Base-by-base conservation (phyloP, 2,113 vertebrate species). In the Leucoraja erinaceus region DNA sequence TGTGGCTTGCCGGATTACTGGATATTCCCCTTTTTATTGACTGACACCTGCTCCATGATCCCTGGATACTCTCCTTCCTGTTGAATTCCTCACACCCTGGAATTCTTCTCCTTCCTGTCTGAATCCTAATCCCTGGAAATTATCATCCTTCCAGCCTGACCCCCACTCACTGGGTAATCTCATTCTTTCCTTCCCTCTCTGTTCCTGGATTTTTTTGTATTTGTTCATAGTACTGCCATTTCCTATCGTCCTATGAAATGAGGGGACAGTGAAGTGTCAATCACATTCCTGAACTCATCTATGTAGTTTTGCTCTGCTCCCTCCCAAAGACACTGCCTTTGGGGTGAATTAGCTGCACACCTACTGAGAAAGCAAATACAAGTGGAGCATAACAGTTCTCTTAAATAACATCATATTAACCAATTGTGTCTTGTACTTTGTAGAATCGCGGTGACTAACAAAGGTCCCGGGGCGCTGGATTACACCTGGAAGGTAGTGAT, bases 361-460 rank as follows among this genome's bases (percentile, higher is more conserved):
- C 7, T 83, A 22, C 59, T 63, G 14, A n/a, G 63, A 5, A 88
- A 63, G 28, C 12, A 63, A 11, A 61, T 63, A 54, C 11, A 59
- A 28, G 22, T 84, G 81, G 22, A 59, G 25, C 54, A 61, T 20
- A 25, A 63, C 31, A 59, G 18, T 61, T 63, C 5, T n/a, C 59
- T 88, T 11, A 31, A 12, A 1, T 61, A 63, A 63, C 56, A 14
- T 63, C 12, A 63, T n/a, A 66, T 63, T 68, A 54, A 54, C 38
- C 11, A 33, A 2, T 38, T 74, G 3, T 75, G 38, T 75, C 63
- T 84, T 22, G 14, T 93, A 16, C 59, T n/a, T 93, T 25, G 18
- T 61, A 97, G 97, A 78, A 54, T 96, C 63, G 94, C 95, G 93
- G 93, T 98, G 59, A 77, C 68, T 38, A 99, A 98, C 93, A 94